Evolutionary conservation across 2,888 invertebrate genomes (phyloP).

Genomic region (Seladonia tumulorum): DNA sequence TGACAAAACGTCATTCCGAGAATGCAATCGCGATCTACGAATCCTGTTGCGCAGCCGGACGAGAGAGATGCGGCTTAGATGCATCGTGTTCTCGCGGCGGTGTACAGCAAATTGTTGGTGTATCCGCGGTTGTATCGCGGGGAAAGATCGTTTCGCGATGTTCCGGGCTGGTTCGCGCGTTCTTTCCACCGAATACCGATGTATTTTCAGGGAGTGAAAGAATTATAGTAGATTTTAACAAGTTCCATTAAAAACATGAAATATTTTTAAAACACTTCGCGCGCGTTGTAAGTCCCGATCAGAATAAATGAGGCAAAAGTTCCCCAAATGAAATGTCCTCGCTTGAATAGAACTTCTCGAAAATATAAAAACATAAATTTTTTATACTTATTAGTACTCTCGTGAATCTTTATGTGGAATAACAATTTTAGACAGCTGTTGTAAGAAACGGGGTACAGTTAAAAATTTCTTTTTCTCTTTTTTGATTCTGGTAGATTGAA

Average conservation of each 20-base stretch:
- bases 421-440: too few species aligned
- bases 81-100: slow-evolving; percentile 14
- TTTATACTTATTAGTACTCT: too few species aligned
- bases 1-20: slow-evolving; percentile 7
- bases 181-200: slow-evolving; percentile 1
- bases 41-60: neutral
- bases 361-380: too few species aligned
- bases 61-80: slow-evolving; percentile 2
- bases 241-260: neutral
- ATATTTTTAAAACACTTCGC: neutral
- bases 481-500: too few species aligned
- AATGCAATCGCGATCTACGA: slow-evolving; percentile 24
- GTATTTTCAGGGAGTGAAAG: neutral
- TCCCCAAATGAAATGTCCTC: neutral
- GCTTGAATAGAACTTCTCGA: neutral
- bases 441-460: too few species aligned
- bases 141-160: slow-evolving; percentile 7
- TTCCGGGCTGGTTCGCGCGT: neutral
- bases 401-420: too few species aligned
- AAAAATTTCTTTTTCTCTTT: too few species aligned
- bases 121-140: slow-evolving; percentile 14
- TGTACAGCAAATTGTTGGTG: slow-evolving; percentile 23
- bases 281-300: neutral
- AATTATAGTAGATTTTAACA: neutral
- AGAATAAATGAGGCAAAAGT: neutral